Conservation (phyloP, 2,797 vertebrate genomes). For the Heteromormyrus szaboi region DNA sequence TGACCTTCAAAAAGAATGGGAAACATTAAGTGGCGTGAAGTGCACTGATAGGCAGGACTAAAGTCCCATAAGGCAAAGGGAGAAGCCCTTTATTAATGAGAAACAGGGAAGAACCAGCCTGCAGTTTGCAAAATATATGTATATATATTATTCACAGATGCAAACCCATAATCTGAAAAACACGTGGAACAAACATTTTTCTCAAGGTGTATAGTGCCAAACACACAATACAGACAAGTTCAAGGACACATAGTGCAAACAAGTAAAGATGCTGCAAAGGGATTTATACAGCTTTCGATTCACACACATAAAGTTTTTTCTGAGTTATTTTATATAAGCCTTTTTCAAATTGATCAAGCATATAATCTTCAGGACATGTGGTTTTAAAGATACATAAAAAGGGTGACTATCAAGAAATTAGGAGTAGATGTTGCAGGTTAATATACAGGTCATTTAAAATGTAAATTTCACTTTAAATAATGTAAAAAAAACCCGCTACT, state of each 20-base stretch:
- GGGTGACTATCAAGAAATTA: not conserved
- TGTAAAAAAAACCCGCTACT: not conserved
- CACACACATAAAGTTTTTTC: not conserved
- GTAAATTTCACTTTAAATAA: not conserved
- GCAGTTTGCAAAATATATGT: not conserved
- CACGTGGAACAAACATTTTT: not conserved
- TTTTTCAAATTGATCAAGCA: not conserved
- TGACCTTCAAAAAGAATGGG: not conserved
- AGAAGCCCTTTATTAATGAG: not conserved
- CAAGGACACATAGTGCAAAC: not conserved
- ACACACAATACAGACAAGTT: not conserved
- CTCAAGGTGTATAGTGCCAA: not conserved
- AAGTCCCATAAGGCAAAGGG: not conserved
- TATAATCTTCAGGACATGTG: not conserved
- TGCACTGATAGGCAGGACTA: not conserved
- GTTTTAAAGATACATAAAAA: not conserved
- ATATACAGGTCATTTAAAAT: not conserved
- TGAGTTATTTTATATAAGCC: not conserved
- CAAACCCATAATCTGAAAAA: not conserved
- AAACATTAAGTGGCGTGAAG: not conserved
- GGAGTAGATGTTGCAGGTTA: not conserved
- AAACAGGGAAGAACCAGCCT: not conserved
- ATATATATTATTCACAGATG: not conserved
- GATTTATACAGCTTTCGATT: not conserved
- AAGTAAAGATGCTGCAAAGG: not conserved